phyloP scores from a whole-genome alignment of 2,113 vertebrate genomes.

The Pangasianodon gigas region DNA sequence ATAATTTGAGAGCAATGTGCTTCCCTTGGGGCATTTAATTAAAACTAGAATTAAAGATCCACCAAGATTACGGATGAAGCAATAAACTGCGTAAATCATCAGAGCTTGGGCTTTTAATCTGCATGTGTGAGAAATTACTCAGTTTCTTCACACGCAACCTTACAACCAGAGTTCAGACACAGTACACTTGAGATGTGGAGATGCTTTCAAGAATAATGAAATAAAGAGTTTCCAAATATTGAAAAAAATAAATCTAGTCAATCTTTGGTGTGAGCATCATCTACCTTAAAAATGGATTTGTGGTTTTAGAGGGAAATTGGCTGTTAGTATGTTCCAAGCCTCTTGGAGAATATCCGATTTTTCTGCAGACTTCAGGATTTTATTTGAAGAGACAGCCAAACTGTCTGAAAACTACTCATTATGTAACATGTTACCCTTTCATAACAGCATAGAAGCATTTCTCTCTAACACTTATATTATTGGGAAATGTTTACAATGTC shows the following conservation, averaged over 20 bases:
- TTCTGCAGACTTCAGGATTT: background rate
- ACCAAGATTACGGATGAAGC: slow-evolving; percentile 10
- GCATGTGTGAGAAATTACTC: background rate
- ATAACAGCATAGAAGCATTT: background rate
- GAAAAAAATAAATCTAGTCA: background rate
- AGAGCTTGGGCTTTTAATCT: background rate
- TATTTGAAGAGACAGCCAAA: background rate
- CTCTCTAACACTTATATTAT: background rate
- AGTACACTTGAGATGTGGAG: background rate
- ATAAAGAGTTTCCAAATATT: background rate
- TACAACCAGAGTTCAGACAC: background rate
- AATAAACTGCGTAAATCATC: slow-evolving; percentile 13
- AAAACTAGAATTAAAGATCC: background rate
- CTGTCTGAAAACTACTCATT: background rate
- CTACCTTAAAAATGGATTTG: background rate
- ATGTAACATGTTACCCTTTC: background rate
- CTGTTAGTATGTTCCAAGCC: background rate
- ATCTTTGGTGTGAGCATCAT: background rate
- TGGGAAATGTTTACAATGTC: background rate
- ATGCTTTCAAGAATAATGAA: background rate
- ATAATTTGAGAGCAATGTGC: background rate
- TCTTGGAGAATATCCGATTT: background rate
- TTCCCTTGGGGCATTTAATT: slow-evolving; percentile 26
- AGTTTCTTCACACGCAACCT: background rate
- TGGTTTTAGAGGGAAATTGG: background rate